Conservation (phyloP, 2,113 vertebrate genomes). For the Macquaria australasica region DNA sequence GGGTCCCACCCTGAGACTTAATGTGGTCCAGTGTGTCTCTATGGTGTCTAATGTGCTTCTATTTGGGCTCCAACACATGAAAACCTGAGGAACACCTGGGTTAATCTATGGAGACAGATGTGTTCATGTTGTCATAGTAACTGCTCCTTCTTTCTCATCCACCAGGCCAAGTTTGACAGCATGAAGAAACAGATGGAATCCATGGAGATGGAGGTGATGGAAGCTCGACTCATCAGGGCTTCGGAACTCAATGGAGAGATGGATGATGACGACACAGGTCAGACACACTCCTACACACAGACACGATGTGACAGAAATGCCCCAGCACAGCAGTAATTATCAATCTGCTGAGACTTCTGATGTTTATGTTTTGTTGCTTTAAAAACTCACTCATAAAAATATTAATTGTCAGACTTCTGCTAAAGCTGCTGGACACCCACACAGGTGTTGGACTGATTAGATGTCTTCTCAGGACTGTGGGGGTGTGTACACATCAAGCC, state of each 20-base stretch:
- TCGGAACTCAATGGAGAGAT: constrained; percentile 95
- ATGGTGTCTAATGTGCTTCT: background rate
- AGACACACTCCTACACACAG: constrained; percentile 25
- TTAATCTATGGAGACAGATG: background rate
- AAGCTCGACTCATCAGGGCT: constrained; percentile 94
- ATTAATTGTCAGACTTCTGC: background rate
- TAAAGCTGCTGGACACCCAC: constrained; percentile 3
- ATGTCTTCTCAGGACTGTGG: background rate
- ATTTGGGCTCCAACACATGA: background rate
- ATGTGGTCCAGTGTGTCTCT: background rate
- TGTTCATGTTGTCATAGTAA: constrained; percentile 9
- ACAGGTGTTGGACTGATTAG: constrained; percentile 2
- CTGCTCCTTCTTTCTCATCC: background rate
- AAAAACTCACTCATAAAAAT: background rate
- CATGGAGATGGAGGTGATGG: constrained; percentile 99
- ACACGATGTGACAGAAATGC: background rate
- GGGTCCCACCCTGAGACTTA: background rate
- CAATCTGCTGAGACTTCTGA: too few relatives aligned
- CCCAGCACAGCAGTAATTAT: background rate
- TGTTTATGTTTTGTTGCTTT: background rate
- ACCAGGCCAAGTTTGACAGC: constrained; percentile 91
- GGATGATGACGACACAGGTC: constrained; percentile 93
- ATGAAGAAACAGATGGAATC: constrained; percentile 96
- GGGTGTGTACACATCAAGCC: background rate
- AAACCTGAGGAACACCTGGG: background rate